phyloP scores from a whole-genome alignment of 2,797 vertebrate genomes.

The Cossypha caffra region DNA sequence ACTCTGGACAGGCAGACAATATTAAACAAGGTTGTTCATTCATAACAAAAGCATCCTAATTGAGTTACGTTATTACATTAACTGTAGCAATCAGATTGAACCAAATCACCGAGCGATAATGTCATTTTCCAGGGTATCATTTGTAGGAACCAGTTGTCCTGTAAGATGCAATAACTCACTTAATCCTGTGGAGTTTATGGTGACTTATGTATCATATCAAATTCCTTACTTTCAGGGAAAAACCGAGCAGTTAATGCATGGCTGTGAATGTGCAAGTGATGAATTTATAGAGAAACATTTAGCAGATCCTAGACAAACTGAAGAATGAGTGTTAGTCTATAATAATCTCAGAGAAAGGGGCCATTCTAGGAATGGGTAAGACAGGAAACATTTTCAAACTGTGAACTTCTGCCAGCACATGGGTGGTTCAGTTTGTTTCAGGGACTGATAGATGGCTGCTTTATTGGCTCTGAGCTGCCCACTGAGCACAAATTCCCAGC shows the following conservation, averaged over 20 bases:
- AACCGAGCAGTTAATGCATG: background rate
- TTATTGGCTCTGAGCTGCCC: background rate
- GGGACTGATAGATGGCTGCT: background rate
- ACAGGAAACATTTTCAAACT: background rate
- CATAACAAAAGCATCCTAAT: conserved; percentile 68
- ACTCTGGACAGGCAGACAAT: conserved; percentile 43
- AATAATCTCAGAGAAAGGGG: background rate
- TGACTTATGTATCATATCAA: conserved; percentile 47
- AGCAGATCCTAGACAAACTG: background rate
- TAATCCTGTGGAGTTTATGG: conserved; percentile 62
- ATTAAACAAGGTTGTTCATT: conserved; percentile 64
- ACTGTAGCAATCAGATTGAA: conserved; percentile 70
- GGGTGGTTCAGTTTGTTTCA: background rate
- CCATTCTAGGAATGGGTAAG: background rate
- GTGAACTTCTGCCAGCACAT: background rate
- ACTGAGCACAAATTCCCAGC: background rate
- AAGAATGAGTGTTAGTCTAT: background rate
- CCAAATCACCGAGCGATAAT: conserved; percentile 60
- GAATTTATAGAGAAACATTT: background rate
- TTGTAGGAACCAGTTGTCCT: conserved; percentile 61
- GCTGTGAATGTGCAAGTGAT: conserved; percentile 17
- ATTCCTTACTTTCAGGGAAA: conserved; percentile 35
- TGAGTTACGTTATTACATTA: conserved; percentile 70
- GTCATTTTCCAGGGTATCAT: conserved; percentile 63
- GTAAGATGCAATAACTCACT: conserved; percentile 49